Base-by-base conservation (phyloP, 2,888 invertebrate genomes). In the Phortica magna region DNA sequence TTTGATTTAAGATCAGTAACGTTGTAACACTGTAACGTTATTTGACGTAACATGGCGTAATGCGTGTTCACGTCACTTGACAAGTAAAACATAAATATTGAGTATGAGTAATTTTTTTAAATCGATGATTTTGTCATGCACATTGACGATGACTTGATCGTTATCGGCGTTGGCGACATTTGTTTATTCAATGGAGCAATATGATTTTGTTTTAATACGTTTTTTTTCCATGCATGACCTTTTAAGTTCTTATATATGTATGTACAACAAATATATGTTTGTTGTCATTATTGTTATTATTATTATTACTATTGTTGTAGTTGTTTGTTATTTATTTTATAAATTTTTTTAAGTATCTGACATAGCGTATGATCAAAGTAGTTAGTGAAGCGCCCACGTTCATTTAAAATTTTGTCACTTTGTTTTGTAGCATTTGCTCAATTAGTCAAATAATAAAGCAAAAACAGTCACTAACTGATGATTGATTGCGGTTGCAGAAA, bases 81-180 rank as follows among this genome's bases (percentile, higher is more conserved):
- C 5, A 31, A 31, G 5, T 4, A 31, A 31, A 31, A 31, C 31
- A 31, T 31, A 31, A 31, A 31, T 4, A 4, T 31, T 31, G 31
- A 31, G 31, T 31, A 31, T 31, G 31, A 31, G 31, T 31, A 31
- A 31, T 31, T 31, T 31, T 31, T 31, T 31, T 31, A 31, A 31
- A 31, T 4, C 31, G 31, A 31, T 31, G 1, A 4, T 31, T 31
- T 31, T 31, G 31, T 31, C 31, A 31, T 17, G 72, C 39, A 57
- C 41, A 57, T 65, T 57, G 75, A 76, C 75, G 74, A 78, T 65
- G 73, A 73, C 67, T 71, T 76, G 76, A 82, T 77, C 74, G 78
- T 78, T 43, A 71, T 55, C 75, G 64, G 41, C 67, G 76, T 10
- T 10, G 53, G 41, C 55, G 78, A 7, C 57, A 59, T 41, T 76